Base-by-base conservation (phyloP, 2,888 invertebrate genomes). In the Mythimna albipuncta region DNA sequence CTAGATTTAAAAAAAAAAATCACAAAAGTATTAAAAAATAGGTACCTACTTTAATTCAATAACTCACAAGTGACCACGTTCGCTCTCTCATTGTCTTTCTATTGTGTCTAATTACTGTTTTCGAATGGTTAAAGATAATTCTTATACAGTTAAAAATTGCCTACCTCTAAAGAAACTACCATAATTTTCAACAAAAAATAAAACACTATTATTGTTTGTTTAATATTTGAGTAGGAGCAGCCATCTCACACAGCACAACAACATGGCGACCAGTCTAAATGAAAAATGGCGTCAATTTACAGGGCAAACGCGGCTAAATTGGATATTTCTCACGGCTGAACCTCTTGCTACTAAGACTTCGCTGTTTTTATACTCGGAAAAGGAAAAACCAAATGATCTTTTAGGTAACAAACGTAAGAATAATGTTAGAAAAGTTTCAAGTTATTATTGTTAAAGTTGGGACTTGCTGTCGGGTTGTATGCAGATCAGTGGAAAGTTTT, bases 281-380 rank as follows among this genome's bases (percentile, higher is more conserved):
- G 94, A 95, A 93, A 94, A 94, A 96, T 95, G 91, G 92, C 93
- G 91, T 89, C 95, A 93, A 96, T 96, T 95, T 95, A 92, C 90
- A 91, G 93, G 92, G 93, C 90, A 94, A 94, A 93, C 93, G 92
- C 92, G 88, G 92, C 93, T 92, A 95, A 95, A 95, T 95, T 95
- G 95, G 94, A 94, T 94, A 94, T 95, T 95, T 94, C 93, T 94
- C 94, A 93, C 93, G 90, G 91, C 92, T 91, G 89, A 92, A 88
- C 89, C 91, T 88, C 67, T 64, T 66, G 88, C 82, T 87, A 89
- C 84, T 86, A 86, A 88, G 85, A 90, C 89, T 90, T 91, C 85
- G 85, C 88, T 86, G 84, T 90, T 89, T 90, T 91, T 91, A 71
- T 88, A 87, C 85, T 82, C 16, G 65, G 19, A 75, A 68, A 72